A percentile compares a stretch with the other conserved stretches of the same genome.
phyloP scores from a whole-genome alignment of 1,140 invertebrate genomes.

The Harpegnathos saltator region DNA sequence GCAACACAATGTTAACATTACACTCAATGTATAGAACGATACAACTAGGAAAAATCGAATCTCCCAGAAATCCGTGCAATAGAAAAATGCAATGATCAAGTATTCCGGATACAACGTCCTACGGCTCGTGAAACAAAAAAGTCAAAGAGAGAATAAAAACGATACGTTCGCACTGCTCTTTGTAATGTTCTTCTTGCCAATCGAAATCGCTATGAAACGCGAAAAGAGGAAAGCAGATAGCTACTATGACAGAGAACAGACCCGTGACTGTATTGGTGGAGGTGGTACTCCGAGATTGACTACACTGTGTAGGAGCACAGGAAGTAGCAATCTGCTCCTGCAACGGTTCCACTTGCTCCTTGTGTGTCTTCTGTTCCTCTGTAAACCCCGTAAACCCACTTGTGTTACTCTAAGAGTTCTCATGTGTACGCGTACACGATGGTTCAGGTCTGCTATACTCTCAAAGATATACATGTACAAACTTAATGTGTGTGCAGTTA shows the following conservation, averaged over 20 bases:
- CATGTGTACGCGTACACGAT: constrained; percentile 44
- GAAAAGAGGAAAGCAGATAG: constrained; percentile 80
- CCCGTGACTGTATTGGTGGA: constrained; percentile 84
- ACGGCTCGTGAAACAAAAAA: constrained; percentile 5
- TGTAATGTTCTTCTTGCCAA: constrained; percentile 21
- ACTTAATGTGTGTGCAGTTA: constrained; percentile 52
- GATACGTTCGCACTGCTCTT: constrained; percentile 8
- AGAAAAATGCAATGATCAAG: constrained; percentile 43
- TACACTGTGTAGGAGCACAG: constrained; percentile 81
- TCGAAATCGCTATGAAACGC: constrained; percentile 47
- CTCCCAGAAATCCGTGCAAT: neutral
- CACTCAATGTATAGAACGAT: neutral
- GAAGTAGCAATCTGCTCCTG: constrained; percentile 81
- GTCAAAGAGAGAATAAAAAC: constrained; percentile 13
- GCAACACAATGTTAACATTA: neutral
- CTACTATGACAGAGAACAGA: constrained; percentile 85
- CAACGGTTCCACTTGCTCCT: constrained; percentile 83
- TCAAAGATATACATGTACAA: constrained; percentile 36
- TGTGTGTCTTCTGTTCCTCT: constrained; percentile 83
- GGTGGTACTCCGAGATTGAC: constrained; percentile 83
- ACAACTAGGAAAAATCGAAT: neutral
- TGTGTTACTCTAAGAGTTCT: constrained; percentile 79
- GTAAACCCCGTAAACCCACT: constrained; percentile 84
- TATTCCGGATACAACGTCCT: neutral
- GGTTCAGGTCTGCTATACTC: constrained; percentile 40